Base-by-base conservation (phyloP, 2,888 invertebrate genomes). In the Bruchidius siliquastri region DNA sequence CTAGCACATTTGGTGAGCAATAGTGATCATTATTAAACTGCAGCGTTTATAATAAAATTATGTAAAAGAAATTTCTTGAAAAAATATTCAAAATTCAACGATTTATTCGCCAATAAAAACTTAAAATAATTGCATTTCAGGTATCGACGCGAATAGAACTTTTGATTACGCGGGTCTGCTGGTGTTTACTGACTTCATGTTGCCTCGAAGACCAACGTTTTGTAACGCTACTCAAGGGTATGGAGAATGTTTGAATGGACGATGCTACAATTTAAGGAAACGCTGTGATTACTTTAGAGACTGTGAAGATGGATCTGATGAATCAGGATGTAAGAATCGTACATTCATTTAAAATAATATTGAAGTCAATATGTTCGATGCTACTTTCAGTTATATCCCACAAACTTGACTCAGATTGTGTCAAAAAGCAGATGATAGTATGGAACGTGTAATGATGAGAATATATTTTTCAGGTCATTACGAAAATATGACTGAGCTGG, bases 91-190 rank as follows among this genome's bases (percentile, higher is more conserved):
- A n/a, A n/a, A n/a, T n/a, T n/a, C n/a, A n/a, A n/a, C n/a, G n/a
- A n/a, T n/a, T n/a, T n/a, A n/a, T n/a, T n/a, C n/a, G n/a, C n/a
- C n/a, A n/a, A n/a, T n/a, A n/a, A n/a, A 26, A 26, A 26, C 26
- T 26, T 26, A 26, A 2, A 26, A 26, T n/a, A n/a, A n/a, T n/a
- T n/a, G n/a, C n/a, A n/a, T n/a, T n/a, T 8, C 30, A 66, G 76
- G 97, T 22, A 92, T 97, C 76, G 98, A 98, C 86, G 96, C 96
- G 0, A 97, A 98, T 85, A 90, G 96, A 75, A 98, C 98, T 0
- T 97, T 98, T 82, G 94, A 94, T 90, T 97, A 91, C 85, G 92
- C 94, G 0, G 97, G 97, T 0, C 86, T 98, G 72, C 88, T 97
- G 0, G 95, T 97, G 1, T 95, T 98, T 83, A 96, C 96, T 72